A percentile compares a stretch with the other conserved stretches of the same genome.
Conservation (phyloP, 2,888 invertebrate genomes). For the Erynnis tages region DNA sequence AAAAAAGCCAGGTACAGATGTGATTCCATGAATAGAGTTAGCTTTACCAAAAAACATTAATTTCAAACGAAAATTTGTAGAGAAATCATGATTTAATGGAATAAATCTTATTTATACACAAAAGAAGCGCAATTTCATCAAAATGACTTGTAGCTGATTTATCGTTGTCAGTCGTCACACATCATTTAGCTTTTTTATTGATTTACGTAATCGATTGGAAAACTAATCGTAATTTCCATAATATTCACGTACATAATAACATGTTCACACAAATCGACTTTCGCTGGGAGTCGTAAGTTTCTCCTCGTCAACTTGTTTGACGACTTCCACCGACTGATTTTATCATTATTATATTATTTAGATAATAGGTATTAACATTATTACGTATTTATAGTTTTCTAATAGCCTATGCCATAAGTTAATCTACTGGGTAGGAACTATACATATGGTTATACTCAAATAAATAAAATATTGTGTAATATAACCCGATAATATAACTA, state of each 20-base stretch:
- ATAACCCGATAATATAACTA: no score
- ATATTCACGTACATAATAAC: conserved; percentile 48
- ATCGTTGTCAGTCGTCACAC: conserved; percentile 32
- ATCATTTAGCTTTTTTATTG: conserved; percentile 32
- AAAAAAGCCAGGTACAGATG: no score
- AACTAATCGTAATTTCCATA: conserved; percentile 55
- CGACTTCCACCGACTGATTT: conserved; percentile 29
- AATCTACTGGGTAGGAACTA: no score
- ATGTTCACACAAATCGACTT: conserved; percentile 52
- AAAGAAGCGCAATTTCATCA: not conserved
- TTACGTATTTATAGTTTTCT: conserved; percentile 11
- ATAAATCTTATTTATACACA: not conserved
- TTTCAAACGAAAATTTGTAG: no score
- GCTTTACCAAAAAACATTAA: no score
- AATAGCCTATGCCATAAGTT: not conserved
- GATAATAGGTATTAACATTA: conserved; percentile 12
- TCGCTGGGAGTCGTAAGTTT: conserved; percentile 54
- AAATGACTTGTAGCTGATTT: conserved; percentile 23
- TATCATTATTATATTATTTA: conserved; percentile 20
- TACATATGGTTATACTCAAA: no score
- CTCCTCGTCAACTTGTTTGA: conserved; percentile 43
- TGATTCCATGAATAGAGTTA: no score
- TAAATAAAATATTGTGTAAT: no score
- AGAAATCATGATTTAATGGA: not conserved
- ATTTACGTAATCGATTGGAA: conserved; percentile 57